A percentile compares a stretch with the other conserved stretches of the same genome.
Conservation (phyloP, 2,888 invertebrate species). For the Nymphalis polychloros region DNA sequence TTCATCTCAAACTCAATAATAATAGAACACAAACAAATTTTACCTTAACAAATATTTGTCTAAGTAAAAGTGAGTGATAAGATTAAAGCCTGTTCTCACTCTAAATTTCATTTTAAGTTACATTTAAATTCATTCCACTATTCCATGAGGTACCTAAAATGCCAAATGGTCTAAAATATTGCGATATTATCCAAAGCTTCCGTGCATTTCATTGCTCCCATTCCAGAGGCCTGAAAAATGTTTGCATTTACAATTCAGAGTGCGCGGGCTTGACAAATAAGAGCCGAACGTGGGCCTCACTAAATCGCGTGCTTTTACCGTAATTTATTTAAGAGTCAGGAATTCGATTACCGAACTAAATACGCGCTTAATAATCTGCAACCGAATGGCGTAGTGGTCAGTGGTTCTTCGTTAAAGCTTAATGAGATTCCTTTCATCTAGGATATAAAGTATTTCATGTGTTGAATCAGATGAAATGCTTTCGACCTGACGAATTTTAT, state of each 20-base stretch:
- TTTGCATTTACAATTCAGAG: slow-evolving; percentile 36
- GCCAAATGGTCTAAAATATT: slow-evolving; percentile 19
- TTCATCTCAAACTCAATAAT: too few species aligned
- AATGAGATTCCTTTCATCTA: background rate
- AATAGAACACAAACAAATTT: too few species aligned
- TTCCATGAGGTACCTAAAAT: background rate
- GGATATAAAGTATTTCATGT: too few species aligned
- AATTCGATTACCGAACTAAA: slow-evolving; percentile 24
- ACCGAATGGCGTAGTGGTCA: background rate
- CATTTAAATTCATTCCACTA: background rate
- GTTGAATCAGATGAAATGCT: too few species aligned
- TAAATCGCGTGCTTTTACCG: slow-evolving; percentile 24
- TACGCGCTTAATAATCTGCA: background rate
- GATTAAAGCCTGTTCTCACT: too few species aligned
- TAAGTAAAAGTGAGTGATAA: too few species aligned
- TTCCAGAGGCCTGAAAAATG: slow-evolving; percentile 33
- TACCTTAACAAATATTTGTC: too few species aligned
- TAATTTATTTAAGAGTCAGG: slow-evolving; percentile 24
- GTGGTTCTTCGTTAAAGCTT: background rate
- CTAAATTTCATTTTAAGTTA: too few species aligned
- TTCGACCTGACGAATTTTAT: too few species aligned
- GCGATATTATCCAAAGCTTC: slow-evolving; percentile 22
- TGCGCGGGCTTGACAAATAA: slow-evolving; percentile 35
- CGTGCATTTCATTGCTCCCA: slow-evolving; percentile 15
- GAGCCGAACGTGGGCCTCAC: slow-evolving; percentile 28